A percentile compares a stretch with the other conserved stretches of the same genome.
Evolutionary conservation across 2,113 vertebrate species (phyloP).

Genomic region (Aptenodytes forsteri): DNA sequence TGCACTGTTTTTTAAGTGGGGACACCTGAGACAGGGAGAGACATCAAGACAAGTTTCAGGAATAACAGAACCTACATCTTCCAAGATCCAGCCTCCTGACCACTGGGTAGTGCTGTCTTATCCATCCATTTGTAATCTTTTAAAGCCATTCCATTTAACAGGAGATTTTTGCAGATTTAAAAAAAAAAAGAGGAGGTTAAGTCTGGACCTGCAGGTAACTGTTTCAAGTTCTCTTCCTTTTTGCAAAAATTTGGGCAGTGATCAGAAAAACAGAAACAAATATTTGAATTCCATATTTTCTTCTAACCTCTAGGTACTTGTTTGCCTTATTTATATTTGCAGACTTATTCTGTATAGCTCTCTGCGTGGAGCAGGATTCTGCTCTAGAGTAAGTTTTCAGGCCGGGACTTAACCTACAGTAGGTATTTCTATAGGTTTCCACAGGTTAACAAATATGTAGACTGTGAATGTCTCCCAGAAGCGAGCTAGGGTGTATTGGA

Average conservation of each 20-base stretch:
- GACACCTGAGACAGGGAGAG: not conserved
- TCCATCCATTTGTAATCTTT: not conserved
- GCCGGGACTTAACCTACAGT: not conserved
- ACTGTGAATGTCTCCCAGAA: not conserved
- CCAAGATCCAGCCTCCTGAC: not conserved
- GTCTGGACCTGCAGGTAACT: not conserved
- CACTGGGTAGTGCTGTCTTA: not conserved
- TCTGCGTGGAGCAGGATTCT: not conserved
- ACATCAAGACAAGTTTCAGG: not conserved
- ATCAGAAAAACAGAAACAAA: not conserved
- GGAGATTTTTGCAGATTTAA: not conserved
- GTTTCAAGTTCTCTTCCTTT: not conserved
- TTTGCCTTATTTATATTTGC: not conserved
- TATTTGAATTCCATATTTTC: not conserved
- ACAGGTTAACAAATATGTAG: not conserved
- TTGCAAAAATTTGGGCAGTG: not conserved
- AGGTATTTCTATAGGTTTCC: not conserved
- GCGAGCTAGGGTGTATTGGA: not conserved
- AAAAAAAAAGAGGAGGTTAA: not conserved
- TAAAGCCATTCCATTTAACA: not conserved
- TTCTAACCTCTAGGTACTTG: not conserved
- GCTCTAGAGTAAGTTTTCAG: not conserved
- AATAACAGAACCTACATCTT: not conserved
- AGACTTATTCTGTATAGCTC: not conserved
- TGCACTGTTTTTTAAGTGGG: not conserved